Evolutionary conservation across 2,797 vertebrate species (phyloP).

Genomic region (Phataginus tricuspis): DNA sequence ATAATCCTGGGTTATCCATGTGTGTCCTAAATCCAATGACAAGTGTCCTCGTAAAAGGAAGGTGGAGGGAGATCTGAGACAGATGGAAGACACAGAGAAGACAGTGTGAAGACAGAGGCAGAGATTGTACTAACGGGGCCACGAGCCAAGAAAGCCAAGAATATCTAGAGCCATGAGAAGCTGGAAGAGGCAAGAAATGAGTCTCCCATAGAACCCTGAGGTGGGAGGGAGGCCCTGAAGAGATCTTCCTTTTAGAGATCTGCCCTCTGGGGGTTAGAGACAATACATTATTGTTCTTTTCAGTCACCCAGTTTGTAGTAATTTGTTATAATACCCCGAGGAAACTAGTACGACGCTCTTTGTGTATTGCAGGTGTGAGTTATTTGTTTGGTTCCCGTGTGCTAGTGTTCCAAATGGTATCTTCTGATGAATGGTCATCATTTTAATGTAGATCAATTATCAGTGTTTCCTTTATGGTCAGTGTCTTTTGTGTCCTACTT

Average conservation of each 20-base stretch:
- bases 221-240: neutral
- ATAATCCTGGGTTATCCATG: too few relatives aligned
- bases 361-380: neutral
- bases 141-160: neutral
- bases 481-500: neutral
- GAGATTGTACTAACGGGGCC: neutral
- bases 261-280: neutral
- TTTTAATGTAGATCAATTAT: neutral
- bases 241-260: neutral
- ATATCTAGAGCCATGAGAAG: neutral
- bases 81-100: neutral
- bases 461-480: neutral
- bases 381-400: neutral
- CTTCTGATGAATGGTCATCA: neutral
- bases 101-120: neutral
- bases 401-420: neutral
- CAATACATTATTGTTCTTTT: neutral
- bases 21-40: neutral
- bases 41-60: neutral
- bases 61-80: neutral
- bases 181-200: neutral
- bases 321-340: neutral
- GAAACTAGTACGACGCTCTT: neutral
- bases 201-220: neutral
- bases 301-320: neutral